These are phyloP conservation scores for Rallus crepitans DNA, from an alignment of 2,797 vertebrate genomes.

Conservation along the genomic window DNA sequence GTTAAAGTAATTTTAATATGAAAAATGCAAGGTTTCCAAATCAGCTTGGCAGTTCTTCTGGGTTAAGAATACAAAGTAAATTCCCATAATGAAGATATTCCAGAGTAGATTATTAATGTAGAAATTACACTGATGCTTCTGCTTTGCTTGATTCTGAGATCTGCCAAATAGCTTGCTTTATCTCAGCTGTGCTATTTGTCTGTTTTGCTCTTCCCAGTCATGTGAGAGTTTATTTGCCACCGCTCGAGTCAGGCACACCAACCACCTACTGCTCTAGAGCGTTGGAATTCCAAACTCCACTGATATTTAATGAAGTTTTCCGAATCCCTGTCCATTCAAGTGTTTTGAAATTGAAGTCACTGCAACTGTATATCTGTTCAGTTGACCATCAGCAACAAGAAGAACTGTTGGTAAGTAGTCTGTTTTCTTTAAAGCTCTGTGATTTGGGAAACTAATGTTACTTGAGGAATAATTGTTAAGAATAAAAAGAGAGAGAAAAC, in stretches of 20 bases:
- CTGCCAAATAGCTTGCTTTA: background rate
- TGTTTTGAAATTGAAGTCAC: constrained; percentile 83
- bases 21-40: background rate
- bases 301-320: constrained; percentile 96
- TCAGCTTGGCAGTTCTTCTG: background rate
- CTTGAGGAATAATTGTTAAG: background rate
- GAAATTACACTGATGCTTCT: background rate
- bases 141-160: background rate
- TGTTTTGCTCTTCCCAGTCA: constrained; percentile 81
- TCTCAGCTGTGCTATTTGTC: constrained; percentile 17
- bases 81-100: background rate
- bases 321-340: constrained; percentile 88
- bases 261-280: constrained; percentile 94
- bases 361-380: constrained; percentile 91
- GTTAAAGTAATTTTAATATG: background rate
- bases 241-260: constrained; percentile 87
- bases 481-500: background rate
- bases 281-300: constrained; percentile 87
- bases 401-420: constrained; percentile 88
- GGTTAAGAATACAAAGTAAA: background rate
- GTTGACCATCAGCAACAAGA: constrained; percentile 90
- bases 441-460: background rate
- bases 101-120: background rate
- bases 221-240: constrained; percentile 92
- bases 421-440: background rate